Evolutionary conservation across 2,113 vertebrate genomes (phyloP).

Genomic region (Riparia riparia): DNA sequence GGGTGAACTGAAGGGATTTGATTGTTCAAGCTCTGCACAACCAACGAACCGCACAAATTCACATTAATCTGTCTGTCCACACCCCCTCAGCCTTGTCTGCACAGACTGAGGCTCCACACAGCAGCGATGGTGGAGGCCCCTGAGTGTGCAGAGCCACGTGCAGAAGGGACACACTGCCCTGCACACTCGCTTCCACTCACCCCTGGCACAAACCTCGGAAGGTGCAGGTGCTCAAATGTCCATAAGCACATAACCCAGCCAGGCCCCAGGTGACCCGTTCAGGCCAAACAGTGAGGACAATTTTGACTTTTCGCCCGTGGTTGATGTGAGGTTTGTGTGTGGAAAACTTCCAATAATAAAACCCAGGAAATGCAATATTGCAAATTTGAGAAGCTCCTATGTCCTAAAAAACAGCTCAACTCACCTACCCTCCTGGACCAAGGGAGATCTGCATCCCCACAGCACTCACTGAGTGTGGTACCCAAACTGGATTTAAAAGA

Average conservation of each 20-base stretch:
- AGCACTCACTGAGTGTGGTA: fast-evolving
- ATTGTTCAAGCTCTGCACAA: conserved; percentile 10
- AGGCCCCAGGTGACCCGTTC: not conserved
- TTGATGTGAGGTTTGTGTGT: not conserved
- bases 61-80: conserved; percentile 24
- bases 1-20: conserved; percentile 40
- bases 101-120: not conserved
- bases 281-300: fast-evolving
- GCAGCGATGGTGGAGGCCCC: fast-evolving
- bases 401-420: not conserved
- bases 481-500: not conserved
- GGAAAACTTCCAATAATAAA: not conserved
- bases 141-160: fast-evolving
- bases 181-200: fast-evolving
- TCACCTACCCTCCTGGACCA: not conserved
- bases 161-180: not conserved
- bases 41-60: conserved; percentile 25
- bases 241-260: fast-evolving
- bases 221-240: fast-evolving
- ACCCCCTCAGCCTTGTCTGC: not conserved
- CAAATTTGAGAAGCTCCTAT: not conserved
- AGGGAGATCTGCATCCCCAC: not conserved
- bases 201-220: not conserved
- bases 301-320: not conserved
- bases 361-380: not conserved